Evolutionary conservation across 2,113 vertebrate genomes (phyloP).

Genomic region (Brachyistius frenatus): DNA sequence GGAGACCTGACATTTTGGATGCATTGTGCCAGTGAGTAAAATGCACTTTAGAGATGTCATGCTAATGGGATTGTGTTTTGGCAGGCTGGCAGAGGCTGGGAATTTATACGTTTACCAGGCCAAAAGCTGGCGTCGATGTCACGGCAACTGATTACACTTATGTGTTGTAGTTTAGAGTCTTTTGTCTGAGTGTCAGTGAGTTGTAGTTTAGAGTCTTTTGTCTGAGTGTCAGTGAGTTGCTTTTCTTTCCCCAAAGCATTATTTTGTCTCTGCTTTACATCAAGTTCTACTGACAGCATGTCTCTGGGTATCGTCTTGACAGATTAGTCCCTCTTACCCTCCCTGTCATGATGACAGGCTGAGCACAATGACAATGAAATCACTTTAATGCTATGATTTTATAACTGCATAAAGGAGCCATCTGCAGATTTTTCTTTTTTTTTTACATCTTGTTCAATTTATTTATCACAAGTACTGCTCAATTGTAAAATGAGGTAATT

Average conservation of each 20-base stretch:
- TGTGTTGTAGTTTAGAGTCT: slow-evolving; percentile 29
- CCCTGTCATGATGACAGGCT: slow-evolving; percentile 21
- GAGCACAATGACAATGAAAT: slow-evolving; percentile 24
- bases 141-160: slow-evolving; percentile 49
- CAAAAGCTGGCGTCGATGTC: slow-evolving; percentile 45
- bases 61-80: slow-evolving; percentile 71
- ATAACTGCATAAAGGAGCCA: neutral
- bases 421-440: too few relatives aligned
- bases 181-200: slow-evolving; percentile 53
- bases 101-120: slow-evolving; percentile 49
- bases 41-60: slow-evolving; percentile 73
- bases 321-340: slow-evolving; percentile 28
- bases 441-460: neutral
- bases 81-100: slow-evolving; percentile 42
- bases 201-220: slow-evolving; percentile 45
- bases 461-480: neutral
- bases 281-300: slow-evolving; percentile 17
- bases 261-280: slow-evolving; percentile 32
- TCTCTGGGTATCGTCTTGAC: slow-evolving; percentile 13
- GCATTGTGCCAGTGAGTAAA: slow-evolving; percentile 65
- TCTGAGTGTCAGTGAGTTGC: slow-evolving; percentile 26
- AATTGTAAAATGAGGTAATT: neutral
- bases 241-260: neutral
- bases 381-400: slow-evolving; percentile 10
- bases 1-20: slow-evolving; percentile 77